Percentiles rank a stretch among this genome's conserved stretches.
Conservation (phyloP, 2,113 vertebrate genomes). For the Brachypteracias leptosomus region DNA sequence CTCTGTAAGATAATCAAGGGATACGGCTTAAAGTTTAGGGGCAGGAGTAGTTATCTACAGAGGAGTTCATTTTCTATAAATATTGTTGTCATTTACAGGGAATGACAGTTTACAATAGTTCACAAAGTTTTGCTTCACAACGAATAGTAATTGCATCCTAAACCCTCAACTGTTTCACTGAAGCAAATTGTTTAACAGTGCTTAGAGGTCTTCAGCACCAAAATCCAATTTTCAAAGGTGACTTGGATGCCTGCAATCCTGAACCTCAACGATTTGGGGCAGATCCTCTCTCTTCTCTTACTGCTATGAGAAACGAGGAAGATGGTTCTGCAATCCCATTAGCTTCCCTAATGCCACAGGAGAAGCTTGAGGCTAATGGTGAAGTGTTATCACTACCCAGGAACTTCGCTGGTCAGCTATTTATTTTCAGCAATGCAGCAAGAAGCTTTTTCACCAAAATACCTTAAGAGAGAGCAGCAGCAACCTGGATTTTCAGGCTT, state of each 20-base stretch:
- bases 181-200: neutral
- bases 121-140: neutral
- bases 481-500: neutral
- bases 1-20: neutral
- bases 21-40: neutral
- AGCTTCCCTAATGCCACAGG: neutral
- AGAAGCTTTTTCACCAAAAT: neutral
- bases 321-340: neutral
- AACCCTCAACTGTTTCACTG: neutral
- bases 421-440: neutral
- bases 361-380: neutral
- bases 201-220: neutral
- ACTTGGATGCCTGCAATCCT: neutral
- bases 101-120: neutral
- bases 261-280: accelerated
- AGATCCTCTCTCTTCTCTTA: neutral
- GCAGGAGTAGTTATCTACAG: neutral
- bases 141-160: neutral
- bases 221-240: neutral
- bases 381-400: accelerated
- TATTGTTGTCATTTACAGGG: neutral
- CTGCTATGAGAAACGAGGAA: neutral
- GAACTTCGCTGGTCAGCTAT: neutral
- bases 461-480: neutral
- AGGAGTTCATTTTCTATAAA: neutral